Evolutionary conservation across 2,113 vertebrate species (phyloP).

Genomic region (Leiothrix lutea): DNA sequence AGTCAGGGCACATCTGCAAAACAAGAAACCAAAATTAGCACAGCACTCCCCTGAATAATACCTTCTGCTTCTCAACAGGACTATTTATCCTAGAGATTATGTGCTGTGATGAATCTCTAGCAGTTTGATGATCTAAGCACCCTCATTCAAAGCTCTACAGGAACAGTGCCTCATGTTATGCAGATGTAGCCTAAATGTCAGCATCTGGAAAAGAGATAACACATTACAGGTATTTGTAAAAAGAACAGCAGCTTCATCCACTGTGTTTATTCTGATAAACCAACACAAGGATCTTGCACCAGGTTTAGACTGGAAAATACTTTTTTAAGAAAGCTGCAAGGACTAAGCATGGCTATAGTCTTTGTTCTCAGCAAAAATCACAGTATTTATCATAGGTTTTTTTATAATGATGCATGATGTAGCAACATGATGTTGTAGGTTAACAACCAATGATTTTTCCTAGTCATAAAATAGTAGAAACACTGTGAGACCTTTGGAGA

Average conservation of each 20-base stretch:
- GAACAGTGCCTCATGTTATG: background rate
- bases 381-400: background rate
- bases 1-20: background rate
- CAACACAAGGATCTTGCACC: background rate
- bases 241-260: background rate
- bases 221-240: background rate
- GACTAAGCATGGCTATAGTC: background rate
- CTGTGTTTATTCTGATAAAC: background rate
- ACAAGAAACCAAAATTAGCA: background rate
- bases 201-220: background rate
- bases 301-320: background rate
- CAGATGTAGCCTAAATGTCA: background rate
- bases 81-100: background rate
- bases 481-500: background rate
- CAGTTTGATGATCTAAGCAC: background rate
- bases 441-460: background rate
- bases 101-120: background rate
- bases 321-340: background rate
- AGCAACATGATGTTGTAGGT: background rate
- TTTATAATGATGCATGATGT: background rate
- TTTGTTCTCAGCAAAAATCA: background rate
- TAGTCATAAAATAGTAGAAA: background rate
- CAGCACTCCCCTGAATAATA: background rate
- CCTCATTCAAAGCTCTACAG: background rate
- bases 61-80: background rate